Percentiles rank a stretch among this genome's conserved stretches.
Conservation (phyloP, 2,113 vertebrate genomes). For the Tursiops truncatus region DNA sequence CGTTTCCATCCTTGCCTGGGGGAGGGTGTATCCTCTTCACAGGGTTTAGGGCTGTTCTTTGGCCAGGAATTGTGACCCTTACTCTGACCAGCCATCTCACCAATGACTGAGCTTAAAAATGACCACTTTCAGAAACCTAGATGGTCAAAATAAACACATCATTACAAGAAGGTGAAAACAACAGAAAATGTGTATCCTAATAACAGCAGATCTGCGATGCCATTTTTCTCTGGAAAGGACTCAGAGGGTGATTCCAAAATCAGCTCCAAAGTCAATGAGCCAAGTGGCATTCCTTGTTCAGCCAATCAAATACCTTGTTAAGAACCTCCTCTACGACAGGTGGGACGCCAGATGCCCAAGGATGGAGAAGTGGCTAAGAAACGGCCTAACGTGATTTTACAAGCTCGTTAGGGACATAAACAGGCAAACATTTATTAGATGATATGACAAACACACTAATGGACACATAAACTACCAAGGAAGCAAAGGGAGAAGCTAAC, state of each 20-base stretch:
- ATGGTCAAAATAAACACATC: not conserved
- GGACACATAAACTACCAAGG: not conserved
- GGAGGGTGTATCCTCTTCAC: not conserved
- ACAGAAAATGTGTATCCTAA: not conserved
- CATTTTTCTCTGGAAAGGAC: not conserved
- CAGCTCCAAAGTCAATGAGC: not conserved
- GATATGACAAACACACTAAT: not conserved
- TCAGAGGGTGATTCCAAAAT: not conserved
- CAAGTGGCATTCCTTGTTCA: fast-evolving
- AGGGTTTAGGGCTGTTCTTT: not conserved
- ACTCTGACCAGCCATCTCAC: not conserved
- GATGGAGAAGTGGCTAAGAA: not conserved
- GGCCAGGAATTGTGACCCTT: not conserved
- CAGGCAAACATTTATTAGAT: not conserved
- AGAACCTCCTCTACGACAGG: not conserved
- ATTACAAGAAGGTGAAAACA: not conserved
- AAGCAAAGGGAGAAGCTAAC: not conserved
- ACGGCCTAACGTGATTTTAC: not conserved
- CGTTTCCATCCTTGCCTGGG: not conserved
- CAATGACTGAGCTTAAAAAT: not conserved
- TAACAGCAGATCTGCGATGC: not conserved
- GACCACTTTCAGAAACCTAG: not conserved
- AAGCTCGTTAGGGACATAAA: not conserved
- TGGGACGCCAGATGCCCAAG: too few species aligned
- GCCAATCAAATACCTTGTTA: not conserved